phyloP scores from a whole-genome alignment of 2,888 invertebrate species.

The Sericinus montela region DNA sequence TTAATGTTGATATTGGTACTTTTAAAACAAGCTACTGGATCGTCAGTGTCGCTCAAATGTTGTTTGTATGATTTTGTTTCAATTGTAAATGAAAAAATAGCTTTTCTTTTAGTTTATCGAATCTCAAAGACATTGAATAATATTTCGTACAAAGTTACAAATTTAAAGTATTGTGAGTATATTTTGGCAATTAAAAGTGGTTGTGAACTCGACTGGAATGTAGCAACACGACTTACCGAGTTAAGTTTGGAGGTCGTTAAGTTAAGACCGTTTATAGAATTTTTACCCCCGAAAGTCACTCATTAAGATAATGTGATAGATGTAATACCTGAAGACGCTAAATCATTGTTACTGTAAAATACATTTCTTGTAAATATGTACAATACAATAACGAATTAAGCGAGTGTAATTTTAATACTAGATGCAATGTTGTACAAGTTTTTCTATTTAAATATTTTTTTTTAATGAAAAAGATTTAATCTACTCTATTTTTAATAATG shows the following conservation, averaged over 20 bases:
- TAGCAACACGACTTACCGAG: constrained; percentile 26
- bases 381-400: constrained; percentile 70
- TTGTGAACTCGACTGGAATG: constrained; percentile 50
- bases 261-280: constrained; percentile 29
- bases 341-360: constrained; percentile 78
- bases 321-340: constrained; percentile 76
- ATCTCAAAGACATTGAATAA: background rate
- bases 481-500: constrained; percentile 75
- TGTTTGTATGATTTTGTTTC: no score
- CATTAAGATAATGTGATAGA: constrained; percentile 71
- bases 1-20: no score
- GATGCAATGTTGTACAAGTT: constrained; percentile 77
- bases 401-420: constrained; percentile 70
- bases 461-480: constrained; percentile 67
- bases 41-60: no score
- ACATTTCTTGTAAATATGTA: constrained; percentile 76
- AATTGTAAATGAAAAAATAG: background rate
- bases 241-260: constrained; percentile 32
- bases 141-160: constrained; percentile 26
- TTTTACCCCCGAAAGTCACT: constrained; percentile 30
- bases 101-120: background rate
- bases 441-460: constrained; percentile 68
- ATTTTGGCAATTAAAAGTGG: constrained; percentile 40
- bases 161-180: constrained; percentile 39
- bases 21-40: no score